Percentiles rank a stretch among this genome's conserved stretches.
phyloP scores from a whole-genome alignment of 1,140 invertebrate species.

The Aleiodes sp. region DNA sequence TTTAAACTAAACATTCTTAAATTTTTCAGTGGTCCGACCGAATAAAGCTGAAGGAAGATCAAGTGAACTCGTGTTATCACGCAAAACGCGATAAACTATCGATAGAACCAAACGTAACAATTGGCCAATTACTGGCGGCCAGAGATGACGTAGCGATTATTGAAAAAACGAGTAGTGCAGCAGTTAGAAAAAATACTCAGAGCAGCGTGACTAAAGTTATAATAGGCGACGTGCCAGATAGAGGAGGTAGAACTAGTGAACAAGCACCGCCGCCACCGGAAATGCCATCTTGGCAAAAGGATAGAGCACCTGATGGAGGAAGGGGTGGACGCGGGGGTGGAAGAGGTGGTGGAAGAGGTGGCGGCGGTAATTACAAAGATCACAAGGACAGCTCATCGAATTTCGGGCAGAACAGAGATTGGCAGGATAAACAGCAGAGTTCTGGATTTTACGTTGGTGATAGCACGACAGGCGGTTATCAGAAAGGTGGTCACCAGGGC shows the following conservation, averaged over 20 bases:
- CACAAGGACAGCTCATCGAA: constrained; percentile 46
- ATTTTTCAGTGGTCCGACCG: constrained; percentile 83
- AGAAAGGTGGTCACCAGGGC: constrained; percentile 30
- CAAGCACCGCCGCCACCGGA: constrained; percentile 91
- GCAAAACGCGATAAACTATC: constrained; percentile 73
- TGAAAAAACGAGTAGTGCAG: constrained; percentile 87
- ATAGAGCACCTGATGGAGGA: constrained; percentile 52
- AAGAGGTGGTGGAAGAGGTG: constrained; percentile 45
- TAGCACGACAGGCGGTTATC: constrained; percentile 37
- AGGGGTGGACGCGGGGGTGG: constrained; percentile 40
- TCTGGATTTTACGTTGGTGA: constrained; percentile 31
- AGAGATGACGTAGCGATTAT: constrained; percentile 83
- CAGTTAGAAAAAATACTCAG: constrained; percentile 81
- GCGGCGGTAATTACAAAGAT: constrained; percentile 47
- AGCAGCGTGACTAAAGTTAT: constrained; percentile 86
- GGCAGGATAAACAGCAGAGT: constrained; percentile 32
- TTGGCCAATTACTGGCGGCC: constrained; percentile 82
- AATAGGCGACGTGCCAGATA: constrained; percentile 84
- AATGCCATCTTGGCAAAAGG: constrained; percentile 92
- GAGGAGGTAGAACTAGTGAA: constrained; percentile 89
- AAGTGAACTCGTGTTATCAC: constrained; percentile 77
- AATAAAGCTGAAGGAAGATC: constrained; percentile 76
- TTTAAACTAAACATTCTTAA: constrained; percentile 17
- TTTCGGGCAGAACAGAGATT: constrained; percentile 48
- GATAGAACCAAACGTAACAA: constrained; percentile 71